Evolutionary conservation across 2,797 vertebrate species (phyloP).

Genomic region (Acridotheres tristis): DNA sequence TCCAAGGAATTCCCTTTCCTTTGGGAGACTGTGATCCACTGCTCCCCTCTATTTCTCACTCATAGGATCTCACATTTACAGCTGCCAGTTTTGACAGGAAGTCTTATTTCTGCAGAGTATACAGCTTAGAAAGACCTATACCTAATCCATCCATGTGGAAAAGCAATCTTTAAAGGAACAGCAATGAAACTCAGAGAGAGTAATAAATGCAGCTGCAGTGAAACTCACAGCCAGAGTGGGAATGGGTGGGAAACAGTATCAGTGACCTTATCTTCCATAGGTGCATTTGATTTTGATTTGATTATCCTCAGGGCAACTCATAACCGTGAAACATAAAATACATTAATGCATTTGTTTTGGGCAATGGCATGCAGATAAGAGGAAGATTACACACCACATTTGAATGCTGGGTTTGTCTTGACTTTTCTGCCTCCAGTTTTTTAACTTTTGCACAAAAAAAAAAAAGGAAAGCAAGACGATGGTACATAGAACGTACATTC

Average conservation of each 20-base stretch:
- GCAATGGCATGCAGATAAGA: constrained; percentile 19
- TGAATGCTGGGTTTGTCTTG: background rate
- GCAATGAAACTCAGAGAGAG: background rate
- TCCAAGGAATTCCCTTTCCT: constrained; percentile 67
- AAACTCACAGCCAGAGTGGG: background rate
- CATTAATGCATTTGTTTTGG: constrained; percentile 25
- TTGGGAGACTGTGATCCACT: constrained; percentile 10
- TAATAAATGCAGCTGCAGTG: background rate
- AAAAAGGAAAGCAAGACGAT: background rate
- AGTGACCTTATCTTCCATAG: constrained; percentile 20
- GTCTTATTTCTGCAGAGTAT: background rate
- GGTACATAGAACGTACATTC: background rate
- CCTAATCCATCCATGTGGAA: background rate
- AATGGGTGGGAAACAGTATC: background rate
- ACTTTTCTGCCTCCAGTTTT: background rate
- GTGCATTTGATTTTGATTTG: constrained; percentile 50
- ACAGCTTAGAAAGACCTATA: background rate
- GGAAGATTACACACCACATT: background rate
- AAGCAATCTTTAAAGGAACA: constrained; percentile 14
- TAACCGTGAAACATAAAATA: constrained; percentile 25
- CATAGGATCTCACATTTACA: background rate
- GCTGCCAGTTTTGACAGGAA: background rate
- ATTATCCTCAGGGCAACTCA: constrained; percentile 35
- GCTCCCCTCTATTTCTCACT: background rate
- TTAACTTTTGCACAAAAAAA: background rate